Evolutionary conservation across 2,113 vertebrate genomes (phyloP).

Genomic region (Odobenus rosmarus): DNA sequence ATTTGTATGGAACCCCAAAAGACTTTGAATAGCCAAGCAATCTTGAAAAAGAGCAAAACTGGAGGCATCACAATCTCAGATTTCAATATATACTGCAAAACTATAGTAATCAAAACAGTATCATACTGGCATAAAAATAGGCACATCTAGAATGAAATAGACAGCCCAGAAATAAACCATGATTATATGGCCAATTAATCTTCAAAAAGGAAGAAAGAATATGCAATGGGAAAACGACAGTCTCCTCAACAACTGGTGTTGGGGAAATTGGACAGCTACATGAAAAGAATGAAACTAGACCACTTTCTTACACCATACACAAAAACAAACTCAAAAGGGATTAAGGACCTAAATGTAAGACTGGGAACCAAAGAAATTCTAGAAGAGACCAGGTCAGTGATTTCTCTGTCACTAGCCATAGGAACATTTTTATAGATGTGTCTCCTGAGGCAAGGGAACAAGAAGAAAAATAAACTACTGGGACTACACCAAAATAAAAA

Average conservation of each 20-base stretch:
- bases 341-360: neutral
- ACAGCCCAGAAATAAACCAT: too few relatives aligned
- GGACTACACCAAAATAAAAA: neutral
- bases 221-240: neutral
- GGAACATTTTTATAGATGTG: neutral
- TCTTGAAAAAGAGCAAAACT: neutral
- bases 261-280: neutral
- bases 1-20: neutral
- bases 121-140: too few relatives aligned
- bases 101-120: too few relatives aligned
- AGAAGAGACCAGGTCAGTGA: neutral
- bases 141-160: too few relatives aligned
- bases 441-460: neutral
- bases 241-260: neutral
- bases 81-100: too few relatives aligned
- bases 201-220: neutral
- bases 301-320: neutral
- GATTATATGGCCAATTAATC: too few relatives aligned
- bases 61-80: neutral
- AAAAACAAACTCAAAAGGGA: neutral
- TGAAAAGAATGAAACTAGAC: neutral
- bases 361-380: neutral
- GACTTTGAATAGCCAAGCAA: neutral
- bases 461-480: neutral
- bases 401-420: neutral